Conservation (phyloP, 2,888 invertebrate genomes). For the Helobdella robusta region DNA sequence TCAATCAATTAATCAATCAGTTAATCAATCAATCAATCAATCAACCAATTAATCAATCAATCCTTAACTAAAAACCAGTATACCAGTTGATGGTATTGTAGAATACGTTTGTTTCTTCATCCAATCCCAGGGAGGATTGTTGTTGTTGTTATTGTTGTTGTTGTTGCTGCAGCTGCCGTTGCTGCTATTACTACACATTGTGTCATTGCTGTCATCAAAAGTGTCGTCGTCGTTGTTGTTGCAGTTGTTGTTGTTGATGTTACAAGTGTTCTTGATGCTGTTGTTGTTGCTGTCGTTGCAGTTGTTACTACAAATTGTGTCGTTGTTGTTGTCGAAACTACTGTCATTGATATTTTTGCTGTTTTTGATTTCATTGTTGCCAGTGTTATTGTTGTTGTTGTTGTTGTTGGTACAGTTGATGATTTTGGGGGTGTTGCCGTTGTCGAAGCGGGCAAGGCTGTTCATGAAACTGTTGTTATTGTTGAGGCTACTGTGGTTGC, state of each 20-base stretch:
- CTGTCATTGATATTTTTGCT: not conserved
- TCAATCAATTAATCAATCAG: too few species aligned
- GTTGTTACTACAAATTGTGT: not conserved
- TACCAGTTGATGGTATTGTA: constrained; percentile 12
- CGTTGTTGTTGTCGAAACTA: not conserved
- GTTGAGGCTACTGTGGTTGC: not conserved
- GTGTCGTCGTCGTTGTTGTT: not conserved
- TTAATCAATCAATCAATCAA: too few species aligned
- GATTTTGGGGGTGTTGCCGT: too few species aligned
- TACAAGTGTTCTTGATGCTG: not conserved
- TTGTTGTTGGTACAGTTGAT: too few species aligned
- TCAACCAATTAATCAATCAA: too few species aligned
- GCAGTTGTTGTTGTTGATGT: not conserved
- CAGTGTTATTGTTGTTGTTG: not conserved
- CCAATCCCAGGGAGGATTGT: constrained; percentile 19
- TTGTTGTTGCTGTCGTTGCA: not conserved
- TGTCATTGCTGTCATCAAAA: not conserved
- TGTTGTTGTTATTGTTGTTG: constrained; percentile 7
- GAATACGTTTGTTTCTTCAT: constrained; percentile 21
- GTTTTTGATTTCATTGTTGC: not conserved
- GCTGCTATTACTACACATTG: not conserved
- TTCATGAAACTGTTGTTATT: too few species aligned
- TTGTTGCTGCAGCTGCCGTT: not conserved
- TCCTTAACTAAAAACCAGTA: too few species aligned
- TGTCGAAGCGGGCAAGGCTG: too few species aligned